Base-by-base conservation (phyloP, 2,113 vertebrate genomes). In the Rallus limicola region DNA sequence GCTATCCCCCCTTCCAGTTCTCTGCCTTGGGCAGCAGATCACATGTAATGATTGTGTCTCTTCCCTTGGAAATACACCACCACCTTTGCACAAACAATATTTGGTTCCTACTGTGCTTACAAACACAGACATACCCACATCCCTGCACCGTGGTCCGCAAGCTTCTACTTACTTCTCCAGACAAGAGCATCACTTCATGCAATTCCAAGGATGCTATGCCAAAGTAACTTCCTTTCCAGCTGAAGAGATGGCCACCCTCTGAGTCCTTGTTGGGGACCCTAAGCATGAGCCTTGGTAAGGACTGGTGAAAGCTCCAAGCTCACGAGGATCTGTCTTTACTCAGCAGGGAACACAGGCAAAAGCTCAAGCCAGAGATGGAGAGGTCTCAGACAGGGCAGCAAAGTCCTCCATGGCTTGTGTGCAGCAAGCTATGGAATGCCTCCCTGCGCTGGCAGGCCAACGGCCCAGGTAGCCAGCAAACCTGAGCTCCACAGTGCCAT, bases 151-250 rank as follows among this genome's bases (percentile, higher is more conserved):
- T 1, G 7, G 70, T 13, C 59, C 65, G 33, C 1, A 1, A 82
- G 72, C 58, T 50, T 42, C 53, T 81, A 86, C 93, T 96, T 79
- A 86, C 83, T 82, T 87, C 59, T 90, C 44, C 82, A 82, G 44
- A 69, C 44, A 79, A 80, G 70, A 94, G 56, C 26, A 79, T 36
- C 55, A 20, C 53, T 86, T 82, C 29, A 8, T 77, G 25, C 28
- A 77, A 18, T 23, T 95, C 56, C 71, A 85, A 53, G 31, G 55
- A 63, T 17, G 6, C 46, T 33, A 34, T 17, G 38, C 50, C 42
- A 90, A 80, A 65, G 50, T 42, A 69, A 82, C 31, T 50, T 68
- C n/a, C 36, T 82, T 90, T 76, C 67, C 68, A 85, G 5, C 9
- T 0, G 11, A 50, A 75, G 74, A 85, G 17, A 67, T 42, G n/a